Percentiles rank a stretch among this genome's conserved stretches.
Evolutionary conservation across 2,797 vertebrate genomes (phyloP).

Genomic region (Trachurus trachurus): DNA sequence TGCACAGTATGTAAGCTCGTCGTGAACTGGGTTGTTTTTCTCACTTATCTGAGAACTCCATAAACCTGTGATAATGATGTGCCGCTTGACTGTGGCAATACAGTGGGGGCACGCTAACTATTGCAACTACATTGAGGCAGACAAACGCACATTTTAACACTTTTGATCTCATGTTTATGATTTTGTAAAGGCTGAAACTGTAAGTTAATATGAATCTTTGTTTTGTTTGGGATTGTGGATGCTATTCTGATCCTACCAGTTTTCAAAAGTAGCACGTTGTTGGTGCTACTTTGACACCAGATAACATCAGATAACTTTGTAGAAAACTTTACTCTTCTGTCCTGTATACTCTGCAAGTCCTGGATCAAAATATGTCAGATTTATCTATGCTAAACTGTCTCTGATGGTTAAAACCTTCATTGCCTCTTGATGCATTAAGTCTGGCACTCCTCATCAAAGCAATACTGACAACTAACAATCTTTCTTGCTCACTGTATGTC

Average conservation of each 20-base stretch:
- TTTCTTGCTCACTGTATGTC: slow-evolving; percentile 49
- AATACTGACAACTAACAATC: slow-evolving; percentile 66
- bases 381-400: neutral
- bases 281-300: neutral
- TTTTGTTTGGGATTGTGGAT: neutral
- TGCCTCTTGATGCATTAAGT: slow-evolving; percentile 39
- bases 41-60: neutral
- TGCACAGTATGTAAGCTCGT: neutral
- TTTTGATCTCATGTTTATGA: neutral
- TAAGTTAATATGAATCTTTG: neutral
- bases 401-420: slow-evolving; percentile 18
- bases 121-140: neutral
- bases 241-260: neutral
- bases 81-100: no score
- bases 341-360: neutral
- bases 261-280: neutral
- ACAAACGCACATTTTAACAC: neutral
- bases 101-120: neutral
- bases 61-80: neutral
- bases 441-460: slow-evolving; percentile 59
- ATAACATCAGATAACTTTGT: neutral
- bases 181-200: slow-evolving; percentile 5
- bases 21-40: neutral
- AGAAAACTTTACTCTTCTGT: slow-evolving; percentile 6
- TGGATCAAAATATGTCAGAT: slow-evolving; percentile 10